Percentiles rank a stretch among this genome's conserved stretches.
Conservation (phyloP, 2,888 invertebrate genomes). For the Pharmacophagus antenor region DNA sequence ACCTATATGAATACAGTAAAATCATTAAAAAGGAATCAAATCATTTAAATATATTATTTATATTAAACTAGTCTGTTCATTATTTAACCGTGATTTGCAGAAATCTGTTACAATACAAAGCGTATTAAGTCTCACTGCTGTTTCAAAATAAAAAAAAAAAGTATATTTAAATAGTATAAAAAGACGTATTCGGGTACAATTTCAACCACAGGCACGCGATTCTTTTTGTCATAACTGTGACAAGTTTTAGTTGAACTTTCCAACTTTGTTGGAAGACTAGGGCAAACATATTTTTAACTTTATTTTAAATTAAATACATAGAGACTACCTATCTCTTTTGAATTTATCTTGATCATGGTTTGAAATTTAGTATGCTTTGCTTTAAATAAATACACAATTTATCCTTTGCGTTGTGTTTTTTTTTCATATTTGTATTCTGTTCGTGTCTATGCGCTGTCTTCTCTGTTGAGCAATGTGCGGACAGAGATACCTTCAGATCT, state of each 20-base stretch:
- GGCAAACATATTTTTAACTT: slow-evolving; percentile 16
- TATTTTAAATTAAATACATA: slow-evolving; percentile 14
- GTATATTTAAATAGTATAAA: slow-evolving; percentile 2
- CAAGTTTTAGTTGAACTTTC: slow-evolving; percentile 23
- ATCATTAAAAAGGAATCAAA: no score
- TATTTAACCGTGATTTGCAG: neutral
- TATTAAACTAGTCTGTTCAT: no score
- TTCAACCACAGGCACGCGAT: slow-evolving; percentile 25
- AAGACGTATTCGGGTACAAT: slow-evolving; percentile 9
- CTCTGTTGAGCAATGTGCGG: slow-evolving; percentile 28
- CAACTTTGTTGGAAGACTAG: slow-evolving; percentile 11
- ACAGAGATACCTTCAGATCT: slow-evolving; percentile 48
- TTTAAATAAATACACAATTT: neutral
- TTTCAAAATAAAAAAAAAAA: slow-evolving; percentile 4
- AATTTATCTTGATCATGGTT: slow-evolving; percentile 7
- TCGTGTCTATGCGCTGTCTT: slow-evolving; percentile 34
- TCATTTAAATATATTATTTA: no score
- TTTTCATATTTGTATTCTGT: slow-evolving; percentile 33
- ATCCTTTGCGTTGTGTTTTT: slow-evolving; percentile 3
- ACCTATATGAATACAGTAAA: no score
- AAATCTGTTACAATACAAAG: neutral
- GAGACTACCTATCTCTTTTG: neutral
- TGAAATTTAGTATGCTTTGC: neutral
- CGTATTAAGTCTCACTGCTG: neutral
- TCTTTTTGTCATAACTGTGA: slow-evolving; percentile 26